These are phyloP conservation scores for Sciurus carolinensis DNA, from an alignment of 2,797 vertebrate species.

Conservation along the genomic window DNA sequence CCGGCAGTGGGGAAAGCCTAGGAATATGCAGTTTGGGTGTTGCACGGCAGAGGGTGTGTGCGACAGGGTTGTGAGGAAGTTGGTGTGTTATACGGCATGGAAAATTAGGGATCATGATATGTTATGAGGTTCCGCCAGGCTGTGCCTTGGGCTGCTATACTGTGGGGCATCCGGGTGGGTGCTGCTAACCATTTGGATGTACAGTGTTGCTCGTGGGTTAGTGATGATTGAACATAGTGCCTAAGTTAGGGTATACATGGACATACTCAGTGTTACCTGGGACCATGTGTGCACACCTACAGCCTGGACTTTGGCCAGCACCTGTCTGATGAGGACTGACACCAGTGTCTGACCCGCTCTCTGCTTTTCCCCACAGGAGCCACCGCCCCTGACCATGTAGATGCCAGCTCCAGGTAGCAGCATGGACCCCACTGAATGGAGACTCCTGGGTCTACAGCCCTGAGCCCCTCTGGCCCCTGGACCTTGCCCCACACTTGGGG, in stretches of 20 bases:
- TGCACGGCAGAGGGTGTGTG: neutral
- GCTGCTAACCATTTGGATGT: rapidly evolving
- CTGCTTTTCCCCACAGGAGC: constrained; percentile 91
- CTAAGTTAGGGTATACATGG: rapidly evolving
- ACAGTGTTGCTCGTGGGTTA: neutral
- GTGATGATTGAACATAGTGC: neutral
- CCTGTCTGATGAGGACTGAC: neutral
- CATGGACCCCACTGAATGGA: constrained; percentile 97
- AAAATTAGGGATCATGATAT: neutral
- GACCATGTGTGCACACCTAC: neutral
- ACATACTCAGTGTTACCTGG: neutral
- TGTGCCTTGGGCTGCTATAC: neutral
- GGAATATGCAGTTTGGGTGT: neutral
- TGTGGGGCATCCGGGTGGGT: neutral
- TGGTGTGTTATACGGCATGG: neutral
- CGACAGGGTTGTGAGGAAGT: neutral
- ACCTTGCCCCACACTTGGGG: constrained; percentile 80
- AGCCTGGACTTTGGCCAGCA: neutral
- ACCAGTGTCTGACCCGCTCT: constrained; percentile 40
- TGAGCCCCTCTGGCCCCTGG: constrained; percentile 91
- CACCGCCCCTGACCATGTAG: constrained; percentile 96
- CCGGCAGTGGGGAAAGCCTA: neutral
- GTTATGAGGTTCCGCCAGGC: neutral
- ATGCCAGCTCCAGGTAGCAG: constrained; percentile 91
- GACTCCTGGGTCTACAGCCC: constrained; percentile 95